Evolutionary conservation across 2,888 invertebrate genomes (phyloP).

Genomic region (Dicranocentrus wangi): DNA sequence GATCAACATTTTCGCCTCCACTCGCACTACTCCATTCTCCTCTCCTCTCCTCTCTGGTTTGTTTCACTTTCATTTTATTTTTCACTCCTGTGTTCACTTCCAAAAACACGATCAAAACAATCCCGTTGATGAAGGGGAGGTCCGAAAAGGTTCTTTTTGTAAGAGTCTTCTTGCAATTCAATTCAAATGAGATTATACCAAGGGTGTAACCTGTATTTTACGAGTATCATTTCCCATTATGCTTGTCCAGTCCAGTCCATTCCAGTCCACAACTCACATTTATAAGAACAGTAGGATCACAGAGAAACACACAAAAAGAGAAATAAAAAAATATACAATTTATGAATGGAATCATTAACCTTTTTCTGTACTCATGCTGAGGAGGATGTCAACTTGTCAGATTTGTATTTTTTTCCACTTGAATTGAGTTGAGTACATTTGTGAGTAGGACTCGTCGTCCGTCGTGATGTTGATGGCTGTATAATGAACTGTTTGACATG

Average conservation of each 20-base stretch:
- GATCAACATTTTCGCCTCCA: neutral
- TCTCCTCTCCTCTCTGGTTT: neutral
- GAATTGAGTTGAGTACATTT: too few species aligned
- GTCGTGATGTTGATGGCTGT: slow-evolving; percentile 3
- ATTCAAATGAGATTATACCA: slow-evolving; percentile 15
- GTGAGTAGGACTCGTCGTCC: neutral
- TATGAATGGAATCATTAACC: slow-evolving; percentile 15
- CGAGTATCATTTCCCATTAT: slow-evolving; percentile 20
- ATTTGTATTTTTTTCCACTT: slow-evolving; percentile 1
- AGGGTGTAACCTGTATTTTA: slow-evolving; percentile 20
- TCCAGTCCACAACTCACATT: neutral
- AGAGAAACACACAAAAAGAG: too few species aligned
- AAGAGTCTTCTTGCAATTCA: neutral
- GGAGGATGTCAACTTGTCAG: neutral
- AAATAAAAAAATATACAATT: too few species aligned
- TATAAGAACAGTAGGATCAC: neutral
- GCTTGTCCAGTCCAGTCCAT: neutral
- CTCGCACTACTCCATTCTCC: neutral
- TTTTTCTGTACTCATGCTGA: neutral
- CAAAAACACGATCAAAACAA: too few species aligned
- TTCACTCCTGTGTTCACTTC: too few species aligned
- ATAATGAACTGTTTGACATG: slow-evolving; percentile 17
- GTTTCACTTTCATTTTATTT: neutral
- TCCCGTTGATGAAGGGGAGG: too few species aligned
- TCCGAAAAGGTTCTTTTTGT: too few species aligned